Evolutionary conservation across 2,888 invertebrate species (phyloP).

Genomic region (Ischnura elegans): DNA sequence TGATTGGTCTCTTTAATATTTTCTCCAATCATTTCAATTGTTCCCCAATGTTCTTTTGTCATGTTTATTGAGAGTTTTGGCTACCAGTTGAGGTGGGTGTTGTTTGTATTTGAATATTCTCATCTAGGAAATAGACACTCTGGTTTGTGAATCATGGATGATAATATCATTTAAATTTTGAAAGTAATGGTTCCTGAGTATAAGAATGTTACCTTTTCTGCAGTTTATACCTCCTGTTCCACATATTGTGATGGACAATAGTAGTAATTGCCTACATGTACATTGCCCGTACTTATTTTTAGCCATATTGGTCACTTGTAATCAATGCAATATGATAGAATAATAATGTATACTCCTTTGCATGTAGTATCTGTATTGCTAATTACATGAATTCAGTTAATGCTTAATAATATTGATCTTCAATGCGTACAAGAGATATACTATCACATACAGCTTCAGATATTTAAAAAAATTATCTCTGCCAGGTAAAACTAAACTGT

Average conservation of each 20-base stretch:
- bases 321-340: not conserved
- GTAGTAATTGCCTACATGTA: not conserved
- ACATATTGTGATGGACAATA: not conserved
- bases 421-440: not conserved
- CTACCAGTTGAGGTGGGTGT: not conserved
- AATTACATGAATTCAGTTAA: slow-evolving; percentile 8
- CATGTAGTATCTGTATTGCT: not conserved
- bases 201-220: not conserved
- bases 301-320: not conserved
- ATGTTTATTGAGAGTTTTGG: not conserved
- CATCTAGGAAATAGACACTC: not conserved
- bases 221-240: not conserved
- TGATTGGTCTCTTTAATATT: not conserved
- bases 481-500: not conserved
- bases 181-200: not conserved
- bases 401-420: not conserved
- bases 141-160: not conserved
- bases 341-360: not conserved
- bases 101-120: not conserved
- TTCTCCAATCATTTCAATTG: not conserved
- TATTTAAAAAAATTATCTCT: slow-evolving; percentile 30
- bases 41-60: not conserved
- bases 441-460: not conserved
- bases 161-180: not conserved
- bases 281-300: not conserved